phyloP scores from a whole-genome alignment of 2,113 vertebrate genomes.

The Amphiprion ocellaris region DNA sequence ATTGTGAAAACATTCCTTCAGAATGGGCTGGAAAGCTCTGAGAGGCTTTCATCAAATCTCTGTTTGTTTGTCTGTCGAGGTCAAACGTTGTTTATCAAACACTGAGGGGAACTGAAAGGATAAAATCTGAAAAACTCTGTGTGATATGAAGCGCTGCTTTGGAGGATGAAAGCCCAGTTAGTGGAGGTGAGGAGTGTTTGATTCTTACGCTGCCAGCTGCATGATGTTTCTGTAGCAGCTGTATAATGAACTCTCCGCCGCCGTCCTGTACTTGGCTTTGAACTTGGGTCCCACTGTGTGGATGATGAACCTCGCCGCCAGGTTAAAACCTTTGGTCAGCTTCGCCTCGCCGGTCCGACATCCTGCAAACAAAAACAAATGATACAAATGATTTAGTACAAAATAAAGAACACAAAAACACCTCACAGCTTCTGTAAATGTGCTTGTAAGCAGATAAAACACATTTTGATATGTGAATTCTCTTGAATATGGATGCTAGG shows the following conservation, averaged over 20 bases:
- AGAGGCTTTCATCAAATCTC: not conserved
- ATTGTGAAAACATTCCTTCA: not conserved
- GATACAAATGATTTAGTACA: not conserved
- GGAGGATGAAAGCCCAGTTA: not conserved
- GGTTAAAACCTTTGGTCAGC: constrained; percentile 94
- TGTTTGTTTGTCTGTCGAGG: not conserved
- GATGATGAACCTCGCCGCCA: constrained; percentile 95
- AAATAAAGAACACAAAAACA: too few relatives aligned
- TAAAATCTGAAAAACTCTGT: too few relatives aligned
- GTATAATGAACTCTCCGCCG: constrained; percentile 95
- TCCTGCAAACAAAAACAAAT: constrained; percentile 83
- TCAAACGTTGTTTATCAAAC: constrained; percentile 11
- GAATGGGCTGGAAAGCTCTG: not conserved
- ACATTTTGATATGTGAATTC: too few relatives aligned
- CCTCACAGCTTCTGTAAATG: too few relatives aligned
- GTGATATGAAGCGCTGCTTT: not conserved
- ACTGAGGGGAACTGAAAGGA: not conserved
- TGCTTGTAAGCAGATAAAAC: too few relatives aligned
- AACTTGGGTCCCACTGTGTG: constrained; percentile 98
- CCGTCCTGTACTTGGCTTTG: constrained; percentile 95
- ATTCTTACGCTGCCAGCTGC: constrained; percentile 91
- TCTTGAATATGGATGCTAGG: too few relatives aligned
- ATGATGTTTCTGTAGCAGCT: constrained; percentile 97
- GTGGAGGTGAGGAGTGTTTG: not conserved
- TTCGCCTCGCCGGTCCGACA: constrained; percentile 97